phyloP scores from a whole-genome alignment of 2,113 vertebrate species.

The Octodon degus region DNA sequence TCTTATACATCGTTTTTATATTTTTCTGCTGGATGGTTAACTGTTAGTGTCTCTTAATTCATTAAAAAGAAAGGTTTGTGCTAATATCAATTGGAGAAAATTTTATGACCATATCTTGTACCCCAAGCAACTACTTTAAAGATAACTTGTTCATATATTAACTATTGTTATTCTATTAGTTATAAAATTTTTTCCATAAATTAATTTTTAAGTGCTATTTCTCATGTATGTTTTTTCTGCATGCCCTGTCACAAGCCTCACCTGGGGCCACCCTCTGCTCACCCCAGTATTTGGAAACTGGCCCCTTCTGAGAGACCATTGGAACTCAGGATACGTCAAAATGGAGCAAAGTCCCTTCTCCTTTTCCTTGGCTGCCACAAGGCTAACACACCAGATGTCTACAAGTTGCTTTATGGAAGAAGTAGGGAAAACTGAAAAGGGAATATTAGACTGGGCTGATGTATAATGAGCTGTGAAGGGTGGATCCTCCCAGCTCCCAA shows the following conservation, averaged over 20 bases:
- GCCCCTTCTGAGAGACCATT: background rate
- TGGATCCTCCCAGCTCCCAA: background rate
- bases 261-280: background rate
- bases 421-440: background rate
- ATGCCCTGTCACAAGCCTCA: background rate
- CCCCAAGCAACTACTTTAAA: too few species aligned
- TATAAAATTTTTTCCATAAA: too few species aligned
- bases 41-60: too few species aligned
- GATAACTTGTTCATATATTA: too few species aligned
- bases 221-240: background rate
- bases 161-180: too few species aligned
- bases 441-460: background rate
- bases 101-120: too few species aligned
- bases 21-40: too few species aligned
- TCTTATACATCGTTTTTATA: too few species aligned
- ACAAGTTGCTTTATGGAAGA: background rate
- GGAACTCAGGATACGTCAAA: background rate
- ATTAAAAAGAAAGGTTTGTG: too few species aligned
- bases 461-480: background rate
- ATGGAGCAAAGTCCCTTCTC: background rate
- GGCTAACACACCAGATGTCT: background rate
- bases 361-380: background rate
- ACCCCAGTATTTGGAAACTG: background rate
- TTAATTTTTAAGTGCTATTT: background rate
- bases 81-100: too few species aligned